phyloP scores from a whole-genome alignment of 2,888 invertebrate species.

The Harpagoxenus sublaevis region DNA sequence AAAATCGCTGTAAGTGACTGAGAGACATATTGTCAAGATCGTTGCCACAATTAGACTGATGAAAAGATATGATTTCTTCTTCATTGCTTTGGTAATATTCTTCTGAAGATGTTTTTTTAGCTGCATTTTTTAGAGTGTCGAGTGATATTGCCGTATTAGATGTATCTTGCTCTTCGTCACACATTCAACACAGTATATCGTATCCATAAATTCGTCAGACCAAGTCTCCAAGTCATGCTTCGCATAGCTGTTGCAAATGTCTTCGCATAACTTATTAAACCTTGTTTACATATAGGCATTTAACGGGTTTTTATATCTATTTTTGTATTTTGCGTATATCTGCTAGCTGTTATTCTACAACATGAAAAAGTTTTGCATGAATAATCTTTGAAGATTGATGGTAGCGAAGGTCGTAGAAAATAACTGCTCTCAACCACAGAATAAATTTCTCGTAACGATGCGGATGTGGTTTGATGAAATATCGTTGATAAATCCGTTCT shows the following conservation, averaged over 20 bases:
- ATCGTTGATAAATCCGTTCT: not conserved
- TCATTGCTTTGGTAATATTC: constrained; percentile 44
- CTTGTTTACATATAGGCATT: not conserved
- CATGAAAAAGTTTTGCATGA: not conserved
- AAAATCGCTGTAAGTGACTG: constrained; percentile 61
- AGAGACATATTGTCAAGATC: constrained; percentile 50
- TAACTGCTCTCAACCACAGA: not conserved
- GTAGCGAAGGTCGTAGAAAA: not conserved
- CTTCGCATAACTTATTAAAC: not conserved
- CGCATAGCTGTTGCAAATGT: not conserved
- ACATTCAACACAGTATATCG: not conserved
- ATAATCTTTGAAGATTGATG: not conserved
- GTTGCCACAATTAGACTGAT: constrained; percentile 54
- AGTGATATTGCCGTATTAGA: not conserved
- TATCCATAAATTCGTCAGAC: not conserved
- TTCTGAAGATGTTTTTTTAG: not conserved
- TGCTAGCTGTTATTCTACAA: not conserved
- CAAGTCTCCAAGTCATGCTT: not conserved
- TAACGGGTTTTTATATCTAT: not conserved
- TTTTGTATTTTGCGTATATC: not conserved
- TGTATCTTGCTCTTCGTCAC: too few relatives aligned
- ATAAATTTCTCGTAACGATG: not conserved
- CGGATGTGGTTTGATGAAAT: not conserved
- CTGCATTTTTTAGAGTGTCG: not conserved
- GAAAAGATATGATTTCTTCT: constrained; percentile 59